Conservation (phyloP, 2,888 invertebrate genomes). For the Choristoneura rosaceana region DNA sequence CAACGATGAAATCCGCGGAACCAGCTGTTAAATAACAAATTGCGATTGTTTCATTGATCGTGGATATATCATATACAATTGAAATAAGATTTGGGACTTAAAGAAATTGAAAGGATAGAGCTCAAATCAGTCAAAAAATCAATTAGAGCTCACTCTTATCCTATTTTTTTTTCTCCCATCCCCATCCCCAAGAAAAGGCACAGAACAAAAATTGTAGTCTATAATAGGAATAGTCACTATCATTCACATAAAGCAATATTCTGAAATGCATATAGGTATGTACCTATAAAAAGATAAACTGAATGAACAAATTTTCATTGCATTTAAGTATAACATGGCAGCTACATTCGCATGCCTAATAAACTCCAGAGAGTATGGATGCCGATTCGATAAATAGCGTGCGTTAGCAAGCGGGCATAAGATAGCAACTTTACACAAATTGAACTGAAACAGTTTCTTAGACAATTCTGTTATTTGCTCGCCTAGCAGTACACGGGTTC, state of each 20-base stretch:
- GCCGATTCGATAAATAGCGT: slow-evolving; percentile 32
- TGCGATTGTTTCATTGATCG: no score
- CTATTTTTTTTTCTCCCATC: no score
- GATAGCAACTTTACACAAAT: slow-evolving; percentile 46
- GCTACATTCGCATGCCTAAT: slow-evolving; percentile 15
- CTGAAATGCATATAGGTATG: background rate
- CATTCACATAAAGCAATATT: background rate
- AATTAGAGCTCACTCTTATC: no score
- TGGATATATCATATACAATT: no score
- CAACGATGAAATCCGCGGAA: no score
- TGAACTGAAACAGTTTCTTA: slow-evolving; percentile 44
- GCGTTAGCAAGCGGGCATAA: slow-evolving; percentile 44
- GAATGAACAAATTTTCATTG: slow-evolving; percentile 7
- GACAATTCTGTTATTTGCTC: slow-evolving; percentile 35
- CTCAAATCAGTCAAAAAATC: no score
- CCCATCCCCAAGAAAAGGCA: background rate
- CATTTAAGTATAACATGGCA: slow-evolving; percentile 23
- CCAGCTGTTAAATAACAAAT: no score
- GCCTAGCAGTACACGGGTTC: slow-evolving; percentile 7
- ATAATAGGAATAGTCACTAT: background rate
- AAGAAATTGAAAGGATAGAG: no score
- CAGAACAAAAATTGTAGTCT: background rate
- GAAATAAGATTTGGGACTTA: no score
- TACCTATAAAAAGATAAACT: background rate
- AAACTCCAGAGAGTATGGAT: slow-evolving; percentile 28